phyloP scores from a whole-genome alignment of 2,113 vertebrate genomes.

The Hyperopisus bebe region DNA sequence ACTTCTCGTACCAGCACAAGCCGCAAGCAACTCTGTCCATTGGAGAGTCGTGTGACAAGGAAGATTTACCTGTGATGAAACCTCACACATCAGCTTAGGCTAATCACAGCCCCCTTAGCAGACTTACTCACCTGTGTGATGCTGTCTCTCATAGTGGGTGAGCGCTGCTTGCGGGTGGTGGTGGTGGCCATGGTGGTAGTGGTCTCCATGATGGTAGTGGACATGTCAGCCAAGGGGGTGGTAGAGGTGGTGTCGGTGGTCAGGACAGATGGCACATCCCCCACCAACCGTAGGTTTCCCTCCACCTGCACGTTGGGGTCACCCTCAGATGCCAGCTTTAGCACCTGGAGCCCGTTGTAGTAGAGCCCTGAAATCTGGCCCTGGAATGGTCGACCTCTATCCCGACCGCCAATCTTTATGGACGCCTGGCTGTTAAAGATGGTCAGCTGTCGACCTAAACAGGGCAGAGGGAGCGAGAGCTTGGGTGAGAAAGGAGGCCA shows the following conservation, averaged over 20 bases:
- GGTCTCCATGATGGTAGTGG: conserved; percentile 92
- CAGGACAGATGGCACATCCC: conserved; percentile 77
- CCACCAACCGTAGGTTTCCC: conserved; percentile 84
- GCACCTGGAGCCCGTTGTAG: conserved; percentile 89
- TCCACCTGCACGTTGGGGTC: conserved; percentile 81
- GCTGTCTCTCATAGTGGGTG: conserved; percentile 82
- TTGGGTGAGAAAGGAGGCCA: neutral
- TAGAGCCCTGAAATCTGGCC: conserved; percentile 91
- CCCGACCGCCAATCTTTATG: conserved; percentile 84
- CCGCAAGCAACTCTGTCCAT: neutral
- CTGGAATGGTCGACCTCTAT: conserved; percentile 84
- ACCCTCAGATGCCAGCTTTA: conserved; percentile 85
- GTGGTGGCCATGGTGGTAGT: conserved; percentile 94
- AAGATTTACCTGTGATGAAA: neutral
- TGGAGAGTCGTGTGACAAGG: neutral
- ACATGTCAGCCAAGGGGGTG: conserved; percentile 83
- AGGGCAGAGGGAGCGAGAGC: neutral
- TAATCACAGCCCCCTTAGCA: neutral
- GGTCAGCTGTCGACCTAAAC: conserved; percentile 84
- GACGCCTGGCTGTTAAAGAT: conserved; percentile 96
- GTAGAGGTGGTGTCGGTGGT: conserved; percentile 81
- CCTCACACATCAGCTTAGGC: neutral
- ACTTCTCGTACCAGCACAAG: neutral
- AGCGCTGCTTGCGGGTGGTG: conserved; percentile 80
- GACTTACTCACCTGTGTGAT: conserved; percentile 74